Percentiles rank a stretch among this genome's conserved stretches.
Conservation (phyloP, 2,888 invertebrate genomes). For the Andrena flavipes region DNA sequence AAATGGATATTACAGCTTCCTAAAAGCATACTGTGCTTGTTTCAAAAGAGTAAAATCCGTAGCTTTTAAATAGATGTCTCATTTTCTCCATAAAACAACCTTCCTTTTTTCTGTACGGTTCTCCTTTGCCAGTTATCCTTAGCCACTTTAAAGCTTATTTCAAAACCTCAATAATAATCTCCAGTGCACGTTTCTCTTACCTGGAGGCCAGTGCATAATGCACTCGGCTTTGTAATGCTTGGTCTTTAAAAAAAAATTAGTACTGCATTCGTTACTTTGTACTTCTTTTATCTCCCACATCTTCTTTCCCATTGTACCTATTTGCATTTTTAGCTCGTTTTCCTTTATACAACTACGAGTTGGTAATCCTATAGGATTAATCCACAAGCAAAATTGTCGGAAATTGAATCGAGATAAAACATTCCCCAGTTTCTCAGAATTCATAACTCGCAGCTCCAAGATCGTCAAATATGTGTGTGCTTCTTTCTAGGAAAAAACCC, state of each 20-base stretch:
- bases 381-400: not conserved
- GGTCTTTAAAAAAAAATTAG: too few species aligned
- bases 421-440: not conserved
- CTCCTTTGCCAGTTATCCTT: not conserved
- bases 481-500: not conserved
- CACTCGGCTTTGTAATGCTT: too few species aligned
- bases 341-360: too few species aligned
- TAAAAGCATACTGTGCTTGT: not conserved
- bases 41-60: not conserved
- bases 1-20: not conserved
- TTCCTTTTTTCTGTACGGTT: not conserved
- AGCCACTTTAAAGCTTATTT: not conserved
- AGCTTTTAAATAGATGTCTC: not conserved
- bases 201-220: too few species aligned
- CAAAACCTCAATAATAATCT: not conserved
- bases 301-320: not conserved
- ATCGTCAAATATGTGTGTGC: not conserved
- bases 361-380: not conserved
- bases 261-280: too few species aligned
- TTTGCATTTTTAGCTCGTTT: too few species aligned
- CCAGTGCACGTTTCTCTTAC: too few species aligned
- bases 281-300: too few species aligned
- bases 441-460: not conserved
- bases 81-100: not conserved
- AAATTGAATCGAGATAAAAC: not conserved